Conservation (phyloP, 2,113 vertebrate genomes). For the Scatophagus argus region DNA sequence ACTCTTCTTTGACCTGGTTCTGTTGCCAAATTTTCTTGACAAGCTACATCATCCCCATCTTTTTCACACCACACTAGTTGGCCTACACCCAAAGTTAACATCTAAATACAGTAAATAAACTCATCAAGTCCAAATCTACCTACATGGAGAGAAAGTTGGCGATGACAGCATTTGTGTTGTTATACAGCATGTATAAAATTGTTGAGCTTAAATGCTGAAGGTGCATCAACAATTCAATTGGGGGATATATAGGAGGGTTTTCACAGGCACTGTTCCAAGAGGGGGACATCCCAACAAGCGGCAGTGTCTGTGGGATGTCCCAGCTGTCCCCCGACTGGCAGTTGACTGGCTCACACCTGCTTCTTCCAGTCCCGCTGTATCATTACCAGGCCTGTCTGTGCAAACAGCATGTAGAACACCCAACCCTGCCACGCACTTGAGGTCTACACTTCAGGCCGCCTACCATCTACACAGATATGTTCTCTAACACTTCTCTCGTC, state of each 20-base stretch:
- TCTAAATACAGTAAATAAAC: background rate
- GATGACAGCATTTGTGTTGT: background rate
- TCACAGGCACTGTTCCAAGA: conserved; percentile 9
- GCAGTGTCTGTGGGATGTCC: conserved; percentile 30
- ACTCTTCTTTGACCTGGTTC: background rate
- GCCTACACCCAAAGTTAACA: background rate
- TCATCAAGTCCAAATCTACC: background rate
- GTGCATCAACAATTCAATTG: background rate
- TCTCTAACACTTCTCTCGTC: background rate
- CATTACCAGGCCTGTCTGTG: conserved; percentile 9
- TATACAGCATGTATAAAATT: background rate
- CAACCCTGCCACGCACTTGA: background rate
- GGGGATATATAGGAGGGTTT: background rate
- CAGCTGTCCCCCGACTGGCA: conserved; percentile 36
- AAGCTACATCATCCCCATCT: background rate
- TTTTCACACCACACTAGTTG: background rate
- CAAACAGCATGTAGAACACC: background rate
- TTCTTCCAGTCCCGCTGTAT: conserved; percentile 33
- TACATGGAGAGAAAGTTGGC: background rate
- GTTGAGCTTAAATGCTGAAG: background rate
- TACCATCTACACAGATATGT: background rate
- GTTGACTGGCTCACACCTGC: conserved; percentile 66
- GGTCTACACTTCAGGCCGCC: background rate
- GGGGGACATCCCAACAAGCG: conserved; percentile 23
- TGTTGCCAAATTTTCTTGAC: background rate